Evolutionary conservation across 2,113 vertebrate species (phyloP), one percentile per base, ranked within the genome.

Genomic region (Octodon degus): DNA sequence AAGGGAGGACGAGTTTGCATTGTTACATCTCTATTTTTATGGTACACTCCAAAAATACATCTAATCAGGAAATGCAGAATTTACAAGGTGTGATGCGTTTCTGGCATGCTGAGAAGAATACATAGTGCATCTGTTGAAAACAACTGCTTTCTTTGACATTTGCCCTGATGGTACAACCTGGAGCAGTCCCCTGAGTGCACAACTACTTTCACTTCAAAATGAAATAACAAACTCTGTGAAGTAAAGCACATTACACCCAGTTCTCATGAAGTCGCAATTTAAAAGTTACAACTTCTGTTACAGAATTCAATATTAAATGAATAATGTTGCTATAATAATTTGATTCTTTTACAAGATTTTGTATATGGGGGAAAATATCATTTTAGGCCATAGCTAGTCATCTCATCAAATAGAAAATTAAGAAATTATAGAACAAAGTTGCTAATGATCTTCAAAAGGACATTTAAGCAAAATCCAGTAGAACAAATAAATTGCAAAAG

Each of bases 401-500:
- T 63, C 82, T 72, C 63, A 76, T 84, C 13, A 87, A 40, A 88
- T 86, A 79, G 40, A 60, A 1, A 79, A 83, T 68, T 24, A 50
- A 79, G 60, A 30, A 86, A 32, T 60, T 67, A 89, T 58, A 93
- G 6, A 91, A 7, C 24, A 84, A 90, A 50, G 16, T 70, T 85
- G 53, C 5, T 82, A 72, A 74, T 74, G 30, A 77, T 47, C 62
- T 77, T 30, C 92, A 80, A 25, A 89, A 30, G 0, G 14, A 65
- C 67, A 89, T 55, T 82, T 76, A 95, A 93, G 7, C 14, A 93
- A 97, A 95, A 93, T 34, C 13, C 50, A 94, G 25, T 32, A 86
- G 72, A 76, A 86, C 16, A 97, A 96, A 96, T 37, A 60, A 14
- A 80, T 85, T 25, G 12, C 9, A 70, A 63, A 89, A 76, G 58